Percentiles rank a stretch among this genome's conserved stretches.
These are phyloP conservation scores for Arctocebus calabarensis DNA, from an alignment of 2,797 vertebrate species.

Conservation along the genomic window DNA sequence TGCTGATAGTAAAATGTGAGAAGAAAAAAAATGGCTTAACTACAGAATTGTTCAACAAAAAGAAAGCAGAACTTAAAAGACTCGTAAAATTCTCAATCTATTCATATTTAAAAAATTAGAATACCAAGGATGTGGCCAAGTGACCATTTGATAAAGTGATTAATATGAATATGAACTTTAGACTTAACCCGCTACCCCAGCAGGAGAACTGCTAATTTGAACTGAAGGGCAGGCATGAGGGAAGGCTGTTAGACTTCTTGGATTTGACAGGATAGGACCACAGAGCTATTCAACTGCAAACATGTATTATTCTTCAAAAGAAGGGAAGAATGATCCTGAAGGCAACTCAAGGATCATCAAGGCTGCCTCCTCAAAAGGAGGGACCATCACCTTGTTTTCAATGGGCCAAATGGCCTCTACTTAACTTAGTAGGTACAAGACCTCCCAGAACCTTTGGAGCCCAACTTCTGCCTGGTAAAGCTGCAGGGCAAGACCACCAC, in stretches of 20 bases:
- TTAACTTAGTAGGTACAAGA: neutral
- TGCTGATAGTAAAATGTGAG: neutral
- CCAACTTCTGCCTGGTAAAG: neutral
- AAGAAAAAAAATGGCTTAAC: neutral
- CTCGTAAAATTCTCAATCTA: neutral
- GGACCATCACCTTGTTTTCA: neutral
- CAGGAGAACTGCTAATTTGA: neutral
- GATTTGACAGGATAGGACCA: neutral
- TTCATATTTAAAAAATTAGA: neutral
- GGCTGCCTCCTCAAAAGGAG: neutral
- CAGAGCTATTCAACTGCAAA: neutral
- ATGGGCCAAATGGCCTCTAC: neutral
- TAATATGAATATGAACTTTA: neutral
- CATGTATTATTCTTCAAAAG: neutral
- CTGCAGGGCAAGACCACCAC: neutral
- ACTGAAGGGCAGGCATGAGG: neutral
- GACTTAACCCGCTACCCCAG: neutral
- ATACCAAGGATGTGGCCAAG: neutral
- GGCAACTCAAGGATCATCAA: neutral
- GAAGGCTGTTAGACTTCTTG: neutral
- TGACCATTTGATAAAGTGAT: neutral
- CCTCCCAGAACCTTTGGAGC: neutral
- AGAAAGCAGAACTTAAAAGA: neutral
- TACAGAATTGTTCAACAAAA: slow-evolving; percentile 6
- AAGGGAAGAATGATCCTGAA: neutral